Conservation (phyloP, 2,113 vertebrate genomes). For the Mesoclemmys tuberculata region DNA sequence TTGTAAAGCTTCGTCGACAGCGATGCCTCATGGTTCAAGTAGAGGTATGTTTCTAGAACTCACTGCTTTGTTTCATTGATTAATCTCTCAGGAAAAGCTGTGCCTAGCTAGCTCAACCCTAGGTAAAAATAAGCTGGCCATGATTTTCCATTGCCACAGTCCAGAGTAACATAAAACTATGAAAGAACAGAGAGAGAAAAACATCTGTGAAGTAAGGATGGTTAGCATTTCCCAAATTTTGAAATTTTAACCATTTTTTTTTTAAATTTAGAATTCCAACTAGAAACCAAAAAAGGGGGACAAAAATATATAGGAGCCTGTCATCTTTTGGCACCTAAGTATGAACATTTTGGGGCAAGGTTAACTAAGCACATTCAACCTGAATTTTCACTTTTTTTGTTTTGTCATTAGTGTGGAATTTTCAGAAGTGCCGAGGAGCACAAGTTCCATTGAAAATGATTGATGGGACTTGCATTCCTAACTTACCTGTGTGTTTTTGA, state of each 20-base stretch:
- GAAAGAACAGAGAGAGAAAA: not conserved
- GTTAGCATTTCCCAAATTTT: not conserved
- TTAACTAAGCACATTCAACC: not conserved
- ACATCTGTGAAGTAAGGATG: not conserved
- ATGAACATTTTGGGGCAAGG: not conserved
- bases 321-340: not conserved
- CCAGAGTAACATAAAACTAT: not conserved
- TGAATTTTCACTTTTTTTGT: not conserved
- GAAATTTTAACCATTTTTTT: not conserved
- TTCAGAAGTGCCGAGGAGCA: not conserved
- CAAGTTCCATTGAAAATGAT: not conserved
- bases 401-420: not conserved
- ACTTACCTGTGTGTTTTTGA: not conserved
- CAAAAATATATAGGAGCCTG: not conserved
- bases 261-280: not conserved
- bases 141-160: not conserved
- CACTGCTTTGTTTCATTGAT: too few relatives aligned
- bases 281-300: not conserved
- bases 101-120: not conserved
- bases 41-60: constrained; percentile 81
- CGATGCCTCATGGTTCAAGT: constrained; percentile 99
- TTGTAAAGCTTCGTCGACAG: constrained; percentile 90
- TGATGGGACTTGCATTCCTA: not conserved
- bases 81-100: not conserved
- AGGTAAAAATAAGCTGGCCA: not conserved